Evolutionary conservation across 2,888 invertebrate species (phyloP).

Genomic region (Heteromyza rotundicornis): DNA sequence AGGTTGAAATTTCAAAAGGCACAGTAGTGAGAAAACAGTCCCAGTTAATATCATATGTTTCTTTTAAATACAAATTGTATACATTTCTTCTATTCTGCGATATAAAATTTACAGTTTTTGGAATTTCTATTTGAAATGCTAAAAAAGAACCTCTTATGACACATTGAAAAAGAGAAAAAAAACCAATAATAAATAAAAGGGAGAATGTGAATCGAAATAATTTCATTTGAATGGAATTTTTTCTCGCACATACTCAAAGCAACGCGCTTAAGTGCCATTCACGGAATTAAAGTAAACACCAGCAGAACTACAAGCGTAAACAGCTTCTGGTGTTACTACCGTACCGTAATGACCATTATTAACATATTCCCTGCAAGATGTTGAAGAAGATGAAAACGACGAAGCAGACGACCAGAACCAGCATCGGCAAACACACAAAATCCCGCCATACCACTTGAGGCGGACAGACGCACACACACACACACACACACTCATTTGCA

Average conservation of each 20-base stretch:
- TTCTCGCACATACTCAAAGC: constrained; percentile 3
- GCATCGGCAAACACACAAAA: background rate
- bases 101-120: no score
- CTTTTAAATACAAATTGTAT: no score
- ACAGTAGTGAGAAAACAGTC: no score
- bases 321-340: constrained; percentile 31
- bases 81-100: no score
- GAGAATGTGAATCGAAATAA: background rate
- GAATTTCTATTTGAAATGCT: no score
- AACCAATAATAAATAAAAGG: background rate
- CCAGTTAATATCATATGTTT: no score
- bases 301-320: background rate
- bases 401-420: no score
- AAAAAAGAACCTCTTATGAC: background rate
- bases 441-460: no score
- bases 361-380: constrained; percentile 30
- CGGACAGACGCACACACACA: background rate
- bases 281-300: background rate
- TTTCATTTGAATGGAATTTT: constrained; percentile 14
- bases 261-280: constrained; percentile 1
- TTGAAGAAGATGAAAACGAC: background rate
- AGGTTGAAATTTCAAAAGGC: no score
- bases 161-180: background rate
- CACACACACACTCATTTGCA: constrained; percentile 4
- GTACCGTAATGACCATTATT: constrained; percentile 34